These are phyloP conservation scores for Nephrocerus scutellatus DNA, from an alignment of 2,888 invertebrate genomes.

Conservation along the genomic window DNA sequence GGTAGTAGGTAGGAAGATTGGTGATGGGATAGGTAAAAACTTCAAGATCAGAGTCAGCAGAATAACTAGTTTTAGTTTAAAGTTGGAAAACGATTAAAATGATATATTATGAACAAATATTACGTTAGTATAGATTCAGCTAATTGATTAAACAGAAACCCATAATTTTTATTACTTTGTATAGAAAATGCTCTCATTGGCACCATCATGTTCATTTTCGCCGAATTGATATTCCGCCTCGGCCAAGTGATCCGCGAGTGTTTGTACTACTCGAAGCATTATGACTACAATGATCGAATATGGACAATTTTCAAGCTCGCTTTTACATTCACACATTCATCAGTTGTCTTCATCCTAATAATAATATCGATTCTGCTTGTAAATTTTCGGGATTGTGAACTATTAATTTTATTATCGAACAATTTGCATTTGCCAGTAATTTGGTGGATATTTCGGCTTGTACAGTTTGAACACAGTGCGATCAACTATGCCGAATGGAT, in stretches of 20 bases:
- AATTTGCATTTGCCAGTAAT: constrained; percentile 17
- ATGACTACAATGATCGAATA: constrained; percentile 25
- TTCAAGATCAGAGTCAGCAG: too few species aligned
- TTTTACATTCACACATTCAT: constrained; percentile 16
- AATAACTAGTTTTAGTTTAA: too few species aligned
- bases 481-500: constrained; percentile 32
- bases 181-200: too few species aligned
- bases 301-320: constrained; percentile 23
- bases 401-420: constrained; percentile 14
- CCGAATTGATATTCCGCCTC: constrained; percentile 27
- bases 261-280: constrained; percentile 20
- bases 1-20: too few species aligned
- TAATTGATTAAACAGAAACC: too few species aligned
- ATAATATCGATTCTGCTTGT: constrained; percentile 17
- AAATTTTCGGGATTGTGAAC: constrained; percentile 14
- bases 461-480: constrained; percentile 22
- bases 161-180: too few species aligned
- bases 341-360: constrained; percentile 10
- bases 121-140: too few species aligned
- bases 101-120: too few species aligned
- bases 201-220: too few species aligned
- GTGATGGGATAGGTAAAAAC: too few species aligned
- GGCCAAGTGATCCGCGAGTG: constrained; percentile 22
- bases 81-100: too few species aligned
- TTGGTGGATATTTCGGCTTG: constrained; percentile 24